phyloP scores from a whole-genome alignment of 1,140 invertebrate species.

The Tetraneura akinire region DNA sequence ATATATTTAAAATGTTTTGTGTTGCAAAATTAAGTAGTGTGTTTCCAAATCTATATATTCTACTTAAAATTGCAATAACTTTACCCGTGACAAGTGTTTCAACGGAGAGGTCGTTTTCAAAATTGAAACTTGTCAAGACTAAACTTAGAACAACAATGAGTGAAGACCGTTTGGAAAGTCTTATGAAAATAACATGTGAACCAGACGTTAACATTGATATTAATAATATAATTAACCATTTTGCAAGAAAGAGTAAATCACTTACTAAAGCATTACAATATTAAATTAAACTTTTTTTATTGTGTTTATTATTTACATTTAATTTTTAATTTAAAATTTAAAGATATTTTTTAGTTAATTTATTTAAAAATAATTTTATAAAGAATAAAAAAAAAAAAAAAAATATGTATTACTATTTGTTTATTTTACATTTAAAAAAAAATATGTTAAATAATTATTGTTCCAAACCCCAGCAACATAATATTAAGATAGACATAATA shows the following conservation, averaged over 20 bases:
- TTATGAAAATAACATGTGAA: not conserved
- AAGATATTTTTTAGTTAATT: too few relatives aligned
- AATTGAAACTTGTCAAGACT: not conserved
- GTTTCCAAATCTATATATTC: not conserved
- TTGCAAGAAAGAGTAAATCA: not conserved
- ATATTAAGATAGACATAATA: too few relatives aligned
- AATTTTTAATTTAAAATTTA: too few relatives aligned
- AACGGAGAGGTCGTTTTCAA: not conserved
- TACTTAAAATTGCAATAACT: not conserved
- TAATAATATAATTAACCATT: not conserved
- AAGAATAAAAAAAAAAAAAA: too few relatives aligned
- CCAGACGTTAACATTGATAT: not conserved
- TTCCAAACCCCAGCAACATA: too few relatives aligned
- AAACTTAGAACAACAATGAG: not conserved
- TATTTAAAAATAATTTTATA: too few relatives aligned
- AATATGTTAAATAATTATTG: too few relatives aligned
- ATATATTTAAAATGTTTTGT: not conserved
- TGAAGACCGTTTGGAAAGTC: slow-evolving; percentile 7
- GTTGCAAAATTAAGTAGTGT: not conserved
- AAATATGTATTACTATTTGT: not conserved
- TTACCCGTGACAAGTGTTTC: not conserved
- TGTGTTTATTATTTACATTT: too few relatives aligned
- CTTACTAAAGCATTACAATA: not conserved
- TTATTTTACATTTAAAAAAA: too few relatives aligned
- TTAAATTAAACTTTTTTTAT: not conserved